Percentiles rank a stretch among this genome's conserved stretches.
Conservation (phyloP, 2,797 vertebrate species). For the Novumbra hubbsi region DNA sequence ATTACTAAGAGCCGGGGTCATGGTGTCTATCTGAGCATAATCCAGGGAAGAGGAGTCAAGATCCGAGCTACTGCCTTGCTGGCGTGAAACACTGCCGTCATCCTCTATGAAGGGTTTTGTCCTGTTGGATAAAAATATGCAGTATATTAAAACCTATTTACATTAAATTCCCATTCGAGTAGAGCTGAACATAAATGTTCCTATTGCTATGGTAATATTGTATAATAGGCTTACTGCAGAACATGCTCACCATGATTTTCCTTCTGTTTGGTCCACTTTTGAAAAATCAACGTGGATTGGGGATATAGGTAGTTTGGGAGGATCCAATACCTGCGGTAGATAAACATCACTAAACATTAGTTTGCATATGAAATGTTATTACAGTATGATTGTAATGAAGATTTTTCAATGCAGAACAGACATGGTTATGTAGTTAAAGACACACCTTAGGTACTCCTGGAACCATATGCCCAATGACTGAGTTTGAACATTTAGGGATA, state of each 20-base stretch:
- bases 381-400: not conserved
- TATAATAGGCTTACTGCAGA: not conserved
- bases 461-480: not conserved
- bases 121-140: constrained; percentile 27
- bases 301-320: constrained; percentile 26
- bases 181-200: not conserved
- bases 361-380: not conserved
- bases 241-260: constrained; percentile 29
- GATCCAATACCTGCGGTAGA: not conserved
- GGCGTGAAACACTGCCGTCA: constrained; percentile 11
- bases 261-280: constrained; percentile 7
- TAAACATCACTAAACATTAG: not conserved
- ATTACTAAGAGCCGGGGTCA: not conserved
- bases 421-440: not conserved
- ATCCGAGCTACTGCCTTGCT: constrained; percentile 6
- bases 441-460: not conserved
- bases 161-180: not conserved
- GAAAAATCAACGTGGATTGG: constrained; percentile 11
- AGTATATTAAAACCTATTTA: not conserved
- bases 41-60: constrained; percentile 11
- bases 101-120: not conserved
- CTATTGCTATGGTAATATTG: not conserved
- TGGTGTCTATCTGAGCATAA: constrained; percentile 30
- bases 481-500: constrained; percentile 21
- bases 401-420: not conserved